Base-by-base conservation (phyloP, 2,113 vertebrate genomes). In the Lamprologus tigripictilis region DNA sequence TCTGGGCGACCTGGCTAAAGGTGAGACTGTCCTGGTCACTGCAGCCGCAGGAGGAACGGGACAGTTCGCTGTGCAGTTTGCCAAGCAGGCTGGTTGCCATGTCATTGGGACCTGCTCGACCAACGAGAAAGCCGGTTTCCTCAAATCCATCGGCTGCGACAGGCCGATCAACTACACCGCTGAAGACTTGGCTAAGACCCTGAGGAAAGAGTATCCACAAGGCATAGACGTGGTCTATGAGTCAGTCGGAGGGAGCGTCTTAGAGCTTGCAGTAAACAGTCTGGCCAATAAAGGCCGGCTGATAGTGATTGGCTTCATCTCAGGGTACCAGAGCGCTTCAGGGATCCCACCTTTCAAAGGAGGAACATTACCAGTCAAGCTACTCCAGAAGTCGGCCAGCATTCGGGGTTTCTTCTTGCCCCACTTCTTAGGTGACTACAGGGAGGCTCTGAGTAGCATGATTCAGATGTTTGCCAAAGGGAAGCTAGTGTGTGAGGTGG, bases 21-120 rank as follows among this genome's bases (percentile, higher is more conserved):
- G 97, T 47, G 94, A 98, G 93, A 98, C 95, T 1, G 97, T 99
- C 66, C 90, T 99, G 94, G 98, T 99, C 92, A 98, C 98, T 0
- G 98, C 98, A 0, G 97, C 98, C 0, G 97, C 98, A 1, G 98
- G 98, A 82, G 98, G 98, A 47, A 98, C 98, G 0, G 98, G 98
- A 16, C 98, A 98, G 95, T 98, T 98, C 0, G 98, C 98, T 0
- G 97, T 98, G 90, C 98, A 98, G 94, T 97, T 98, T 35, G 96
- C 98, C 54, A 98, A 98, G 89, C 96, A 89, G 82, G 98, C 98
- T 10, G 97, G 97, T 53, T 99, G 98, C 93, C 98, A 98, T 5
- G 97, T 98, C 14, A 96, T 98, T 42, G 98, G 98, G 53, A 98
- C 98, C 81, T 99, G 98, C 84, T 99, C 98, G 2, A 97, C 97